These are phyloP conservation scores for Mechanitis mazaeus DNA, from an alignment of 2,888 invertebrate genomes.

Conservation along the genomic window DNA sequence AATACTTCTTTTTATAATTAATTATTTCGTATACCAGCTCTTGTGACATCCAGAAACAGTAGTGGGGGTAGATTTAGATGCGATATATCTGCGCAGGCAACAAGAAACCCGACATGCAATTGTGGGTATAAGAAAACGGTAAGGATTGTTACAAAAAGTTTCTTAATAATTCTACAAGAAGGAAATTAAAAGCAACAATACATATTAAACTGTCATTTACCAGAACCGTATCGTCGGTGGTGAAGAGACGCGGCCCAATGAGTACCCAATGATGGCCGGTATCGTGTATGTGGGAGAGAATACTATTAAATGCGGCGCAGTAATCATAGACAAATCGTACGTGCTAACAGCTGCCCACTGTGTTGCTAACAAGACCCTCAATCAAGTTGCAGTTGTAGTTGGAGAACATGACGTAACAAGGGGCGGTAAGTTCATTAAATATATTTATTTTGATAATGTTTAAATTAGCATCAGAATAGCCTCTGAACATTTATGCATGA, in stretches of 20 bases:
- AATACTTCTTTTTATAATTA: too few relatives aligned
- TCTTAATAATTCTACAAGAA: neutral
- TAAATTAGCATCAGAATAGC: too few relatives aligned
- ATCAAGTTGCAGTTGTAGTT: constrained; percentile 41
- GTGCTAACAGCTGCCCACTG: constrained; percentile 78
- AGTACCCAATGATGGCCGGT: constrained; percentile 53
- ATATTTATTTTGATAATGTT: too few relatives aligned
- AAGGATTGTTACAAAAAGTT: constrained; percentile 8
- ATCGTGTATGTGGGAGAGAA: constrained; percentile 44
- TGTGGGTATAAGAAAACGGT: constrained; percentile 27
- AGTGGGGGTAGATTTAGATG: constrained; percentile 73
- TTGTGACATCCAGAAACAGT: constrained; percentile 44
- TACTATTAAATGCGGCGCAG: constrained; percentile 67
- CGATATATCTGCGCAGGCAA: constrained; percentile 35
- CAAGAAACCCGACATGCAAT: constrained; percentile 13
- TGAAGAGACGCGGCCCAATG: constrained; percentile 48
- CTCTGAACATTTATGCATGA: too few relatives aligned
- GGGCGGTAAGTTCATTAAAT: constrained; percentile 38
- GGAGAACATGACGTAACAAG: constrained; percentile 67
- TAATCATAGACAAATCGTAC: constrained; percentile 62
- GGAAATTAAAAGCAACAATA: neutral
- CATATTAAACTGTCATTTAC: neutral
- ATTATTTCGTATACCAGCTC: constrained; percentile 40
- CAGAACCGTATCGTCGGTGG: constrained; percentile 66
- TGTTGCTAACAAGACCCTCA: constrained; percentile 47